Evolutionary conservation across 2,888 invertebrate species (phyloP).

Genomic region (Heliconius erato): DNA sequence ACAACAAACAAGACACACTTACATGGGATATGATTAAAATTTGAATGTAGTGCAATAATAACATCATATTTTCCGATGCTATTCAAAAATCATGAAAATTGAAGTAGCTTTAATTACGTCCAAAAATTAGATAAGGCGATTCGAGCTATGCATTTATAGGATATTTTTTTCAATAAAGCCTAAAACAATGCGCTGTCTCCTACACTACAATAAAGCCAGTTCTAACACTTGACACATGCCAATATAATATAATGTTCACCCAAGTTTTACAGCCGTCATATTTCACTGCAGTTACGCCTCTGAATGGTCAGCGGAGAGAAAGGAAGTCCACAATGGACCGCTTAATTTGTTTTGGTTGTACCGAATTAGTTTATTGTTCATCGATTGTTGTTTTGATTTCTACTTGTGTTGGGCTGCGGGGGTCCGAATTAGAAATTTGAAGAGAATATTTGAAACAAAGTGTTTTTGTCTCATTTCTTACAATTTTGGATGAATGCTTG

Average conservation of each 20-base stretch:
- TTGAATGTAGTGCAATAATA: not conserved
- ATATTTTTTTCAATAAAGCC: not conserved
- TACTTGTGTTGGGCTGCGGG: constrained; percentile 62
- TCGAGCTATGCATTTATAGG: not conserved
- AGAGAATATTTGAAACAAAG: constrained; percentile 40
- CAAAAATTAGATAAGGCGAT: not conserved
- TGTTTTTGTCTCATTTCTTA: constrained; percentile 32
- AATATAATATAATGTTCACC: constrained; percentile 54
- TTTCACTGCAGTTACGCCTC: constrained; percentile 72
- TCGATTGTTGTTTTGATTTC: constrained; percentile 71
- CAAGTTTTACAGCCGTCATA: constrained; percentile 75
- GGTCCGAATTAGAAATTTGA: constrained; percentile 54
- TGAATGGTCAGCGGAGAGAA: constrained; percentile 74
- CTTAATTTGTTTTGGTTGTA: constrained; percentile 84
- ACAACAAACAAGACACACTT: too few species aligned
- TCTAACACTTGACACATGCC: constrained; percentile 31
- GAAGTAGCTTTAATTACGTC: too few species aligned
- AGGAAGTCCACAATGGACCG: constrained; percentile 56
- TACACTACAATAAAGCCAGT: constrained; percentile 26
- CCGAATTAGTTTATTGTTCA: constrained; percentile 70
- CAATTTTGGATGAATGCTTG: constrained; percentile 16
- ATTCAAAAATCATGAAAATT: not conserved
- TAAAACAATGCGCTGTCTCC: constrained; percentile 2
- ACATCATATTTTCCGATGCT: not conserved
- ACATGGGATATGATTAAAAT: too few species aligned